These are phyloP conservation scores for Trichopoda pennipes DNA, from an alignment of 2,888 invertebrate species.

Conservation along the genomic window DNA sequence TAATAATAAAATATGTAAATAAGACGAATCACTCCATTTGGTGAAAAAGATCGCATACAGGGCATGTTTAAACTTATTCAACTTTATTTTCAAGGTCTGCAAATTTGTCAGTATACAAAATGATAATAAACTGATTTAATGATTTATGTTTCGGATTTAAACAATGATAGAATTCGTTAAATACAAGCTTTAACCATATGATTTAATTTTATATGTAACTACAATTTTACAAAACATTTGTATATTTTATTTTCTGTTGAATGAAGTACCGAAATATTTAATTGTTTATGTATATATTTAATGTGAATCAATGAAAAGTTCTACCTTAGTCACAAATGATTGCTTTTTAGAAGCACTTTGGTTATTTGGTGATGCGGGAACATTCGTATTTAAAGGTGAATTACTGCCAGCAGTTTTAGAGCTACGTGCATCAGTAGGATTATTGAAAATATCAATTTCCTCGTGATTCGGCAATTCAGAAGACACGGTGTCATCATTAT, in stretches of 20 bases:
- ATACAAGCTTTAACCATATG: not conserved
- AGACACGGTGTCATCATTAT: conserved; percentile 71
- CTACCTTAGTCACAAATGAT: conserved; percentile 79
- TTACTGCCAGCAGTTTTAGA: conserved; percentile 65
- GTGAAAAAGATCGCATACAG: not conserved
- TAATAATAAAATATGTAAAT: conserved; percentile 14
- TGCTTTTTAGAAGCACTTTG: conserved; percentile 79
- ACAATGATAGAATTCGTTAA: conserved; percentile 13
- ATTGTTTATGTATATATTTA: conserved; percentile 62
- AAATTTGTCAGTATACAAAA: not conserved
- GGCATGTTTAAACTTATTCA: not conserved
- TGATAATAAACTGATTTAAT: too few relatives aligned
- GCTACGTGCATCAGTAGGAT: conserved; percentile 67
- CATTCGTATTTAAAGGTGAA: conserved; percentile 65
- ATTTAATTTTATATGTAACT: too few relatives aligned
- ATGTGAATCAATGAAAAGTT: conserved; percentile 79
- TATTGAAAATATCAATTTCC: conserved; percentile 62
- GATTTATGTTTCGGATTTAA: not conserved
- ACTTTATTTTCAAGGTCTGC: conserved; percentile 8
- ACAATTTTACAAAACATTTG: too few relatives aligned
- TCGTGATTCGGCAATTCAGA: conserved; percentile 75
- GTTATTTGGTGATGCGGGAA: conserved; percentile 72
- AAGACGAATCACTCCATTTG: not conserved
- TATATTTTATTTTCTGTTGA: not conserved
- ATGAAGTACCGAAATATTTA: not conserved